Evolutionary conservation across 2,888 invertebrate species (phyloP).

Genomic region (Baronia brevicornis): DNA sequence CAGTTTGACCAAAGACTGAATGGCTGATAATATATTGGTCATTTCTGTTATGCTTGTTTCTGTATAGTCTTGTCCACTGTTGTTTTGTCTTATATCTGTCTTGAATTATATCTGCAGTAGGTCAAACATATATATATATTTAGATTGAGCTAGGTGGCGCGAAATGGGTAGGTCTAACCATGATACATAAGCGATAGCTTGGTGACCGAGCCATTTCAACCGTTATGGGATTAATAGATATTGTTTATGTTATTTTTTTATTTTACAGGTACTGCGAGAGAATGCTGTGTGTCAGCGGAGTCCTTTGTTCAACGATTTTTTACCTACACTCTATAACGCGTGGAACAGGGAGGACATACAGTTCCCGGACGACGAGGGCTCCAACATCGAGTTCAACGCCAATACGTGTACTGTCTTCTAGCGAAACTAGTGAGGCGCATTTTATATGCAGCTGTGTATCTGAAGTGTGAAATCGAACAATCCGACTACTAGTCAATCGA

Average conservation of each 20-base stretch:
- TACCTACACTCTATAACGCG: slow-evolving; percentile 60
- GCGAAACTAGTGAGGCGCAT: slow-evolving; percentile 10
- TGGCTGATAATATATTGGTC: background rate
- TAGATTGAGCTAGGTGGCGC: no score
- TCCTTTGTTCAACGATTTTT: slow-evolving; percentile 64
- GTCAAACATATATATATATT: no score
- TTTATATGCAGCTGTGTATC: no score
- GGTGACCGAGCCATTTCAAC: no score
- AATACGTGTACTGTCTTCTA: slow-evolving; percentile 65
- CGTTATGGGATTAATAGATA: background rate
- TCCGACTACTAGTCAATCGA: no score
- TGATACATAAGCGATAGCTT: no score
- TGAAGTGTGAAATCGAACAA: slow-evolving; percentile 8
- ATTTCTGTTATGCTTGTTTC: no score
- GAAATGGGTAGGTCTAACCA: no score
- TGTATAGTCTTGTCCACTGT: no score
- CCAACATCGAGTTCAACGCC: slow-evolving; percentile 58
- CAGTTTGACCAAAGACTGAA: no score
- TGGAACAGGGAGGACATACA: slow-evolving; percentile 43
- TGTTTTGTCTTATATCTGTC: no score
- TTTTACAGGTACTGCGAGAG: slow-evolving; percentile 51
- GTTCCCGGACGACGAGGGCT: slow-evolving; percentile 32
- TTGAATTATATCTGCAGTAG: no score
- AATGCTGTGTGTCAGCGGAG: slow-evolving; percentile 45
- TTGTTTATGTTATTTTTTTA: background rate